Base-by-base conservation (phyloP, 2,888 invertebrate species). In the Notodonta ziczac region DNA sequence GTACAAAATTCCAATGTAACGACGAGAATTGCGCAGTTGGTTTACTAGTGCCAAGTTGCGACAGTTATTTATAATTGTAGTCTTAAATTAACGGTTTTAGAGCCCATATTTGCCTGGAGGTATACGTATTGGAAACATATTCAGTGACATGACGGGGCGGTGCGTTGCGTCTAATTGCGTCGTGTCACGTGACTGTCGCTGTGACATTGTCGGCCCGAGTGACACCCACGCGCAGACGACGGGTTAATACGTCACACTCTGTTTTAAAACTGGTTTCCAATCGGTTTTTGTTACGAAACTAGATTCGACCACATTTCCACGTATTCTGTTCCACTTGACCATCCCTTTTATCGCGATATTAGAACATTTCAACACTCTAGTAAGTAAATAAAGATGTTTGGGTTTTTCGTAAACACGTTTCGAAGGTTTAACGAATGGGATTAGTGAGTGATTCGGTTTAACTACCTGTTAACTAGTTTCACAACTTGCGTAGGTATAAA, bases 101-200 rank as follows among this genome's bases (percentile, higher is more conserved):
- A 56, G 54, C 35, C 24, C 56, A 64, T 40, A 57, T 65, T 74
- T 46, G 65, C 42, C 9, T 68, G 63, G 7, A 24, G 12, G 42
- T 40, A 7, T 61, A 13, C 32, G 40, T 52, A 55, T 66, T 66
- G 58, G 50, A 73, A 64, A 62, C 61, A 59, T 52, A 51, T 71
- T 78, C 78, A 82, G 77, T 84, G 82, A 78, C 77, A 83, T 76
- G 76, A 78, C 72, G 77, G 16, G 13, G 66, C 71, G 72, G 73
- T 78, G 73, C 78, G 77, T 72, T 72, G 76, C 73, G 76, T 82
- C 81, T 84, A 84, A 86, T 84, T 84, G 81, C 80, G 84, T 82
- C 73, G 74, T 70, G 60, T 78, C 82, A 74, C 78, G 80, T 84
- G 82, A 80, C 72, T 63, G 60, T 39, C 54, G n/a, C 59, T 72